Base-by-base conservation (phyloP, 2,113 vertebrate genomes). In the Micromys minutus region DNA sequence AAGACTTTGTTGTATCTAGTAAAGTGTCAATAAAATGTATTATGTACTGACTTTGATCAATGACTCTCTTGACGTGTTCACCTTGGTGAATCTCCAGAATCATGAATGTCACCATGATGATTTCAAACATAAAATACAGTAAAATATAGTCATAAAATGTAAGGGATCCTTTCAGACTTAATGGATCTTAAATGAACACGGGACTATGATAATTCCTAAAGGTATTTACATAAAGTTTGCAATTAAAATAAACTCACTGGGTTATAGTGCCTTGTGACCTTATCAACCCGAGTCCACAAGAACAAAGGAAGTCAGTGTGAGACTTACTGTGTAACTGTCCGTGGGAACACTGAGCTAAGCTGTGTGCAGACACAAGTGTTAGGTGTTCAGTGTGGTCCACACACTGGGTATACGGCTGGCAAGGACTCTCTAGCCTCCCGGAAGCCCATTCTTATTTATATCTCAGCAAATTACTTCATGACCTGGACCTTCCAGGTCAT, bases 41-140 rank as follows among this genome's bases (percentile, higher is more conserved):
- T 88, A 95, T 83, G 72, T 87, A 87, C 7, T 80, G 84, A 74
- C 21, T 39, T 91, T 57, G 83, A 77, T 61, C 50, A 50, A 59
- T 96, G 91, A 96, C 87, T 91, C 95, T 93, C 94, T 96, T 24
- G 67, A 57, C 83, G 85, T 3, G 16, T 63, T 91, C 36, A 96
- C 95, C 84, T 96, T 95, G 81, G 26, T 74, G 91, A 89, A 84
- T 52, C 74, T 95, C 83, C 47, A 65, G 77, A 89, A 84, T 95
- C 91, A 80, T 36, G 71, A 87, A 80, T 76, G 87, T 87, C 93
- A 94, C 88, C 39, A 34, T 71, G 90, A 74, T 71, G 74, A 84
- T 93, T 97, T 95, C 69, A 39, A 76, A 57, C 47, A 59, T 84
- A 84, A 95, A 93, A 91, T 75, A 16, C 87, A 71, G 74, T 74